Evolutionary conservation across 2,113 vertebrate genomes (phyloP).

Genomic region (Scomber japonicus): DNA sequence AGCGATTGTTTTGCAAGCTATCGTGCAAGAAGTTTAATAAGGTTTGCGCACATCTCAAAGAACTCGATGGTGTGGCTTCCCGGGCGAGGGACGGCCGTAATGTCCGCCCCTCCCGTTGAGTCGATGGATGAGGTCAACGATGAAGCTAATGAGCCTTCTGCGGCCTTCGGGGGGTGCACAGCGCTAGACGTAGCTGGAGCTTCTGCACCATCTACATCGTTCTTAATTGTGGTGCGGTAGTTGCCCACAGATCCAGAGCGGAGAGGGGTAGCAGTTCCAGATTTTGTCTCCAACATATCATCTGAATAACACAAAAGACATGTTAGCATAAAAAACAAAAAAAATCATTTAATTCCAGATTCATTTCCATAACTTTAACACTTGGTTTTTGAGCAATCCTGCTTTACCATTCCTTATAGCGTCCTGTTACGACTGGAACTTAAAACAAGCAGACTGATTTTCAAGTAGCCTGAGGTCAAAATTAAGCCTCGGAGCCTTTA

Average conservation of each 20-base stretch:
- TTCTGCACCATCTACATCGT: slow-evolving; percentile 87
- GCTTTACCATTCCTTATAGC: neutral
- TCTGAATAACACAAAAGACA: slow-evolving; percentile 80
- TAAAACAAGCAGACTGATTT: slow-evolving; percentile 9
- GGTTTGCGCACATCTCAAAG: slow-evolving; percentile 99
- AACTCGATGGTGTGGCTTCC: slow-evolving; percentile 99
- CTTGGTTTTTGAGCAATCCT: neutral
- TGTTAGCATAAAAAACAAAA: slow-evolving; percentile 2
- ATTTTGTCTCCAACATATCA: slow-evolving; percentile 93
- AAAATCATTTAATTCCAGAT: neutral
- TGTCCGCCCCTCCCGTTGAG: slow-evolving; percentile 87
- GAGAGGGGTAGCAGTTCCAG: slow-evolving; percentile 93
- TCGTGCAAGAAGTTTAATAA: slow-evolving; percentile 99
- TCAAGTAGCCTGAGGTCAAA: neutral
- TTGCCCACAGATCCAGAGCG: slow-evolving; percentile 94
- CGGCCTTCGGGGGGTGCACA: slow-evolving; percentile 81
- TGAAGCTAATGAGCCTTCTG: slow-evolving; percentile 91
- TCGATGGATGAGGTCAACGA: slow-evolving; percentile 94
- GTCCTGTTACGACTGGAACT: neutral
- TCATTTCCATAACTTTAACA: neutral
- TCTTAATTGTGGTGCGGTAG: slow-evolving; percentile 90
- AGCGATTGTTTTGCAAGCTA: slow-evolving; percentile 86
- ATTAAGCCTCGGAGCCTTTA: slow-evolving; percentile 12
- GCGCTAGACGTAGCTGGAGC: slow-evolving; percentile 80
- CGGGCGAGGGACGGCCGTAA: slow-evolving; percentile 86